Percentiles rank a stretch among this genome's conserved stretches.
Evolutionary conservation across 2,888 invertebrate species (phyloP).

Genomic region (Mimumesa dahlbomi): DNA sequence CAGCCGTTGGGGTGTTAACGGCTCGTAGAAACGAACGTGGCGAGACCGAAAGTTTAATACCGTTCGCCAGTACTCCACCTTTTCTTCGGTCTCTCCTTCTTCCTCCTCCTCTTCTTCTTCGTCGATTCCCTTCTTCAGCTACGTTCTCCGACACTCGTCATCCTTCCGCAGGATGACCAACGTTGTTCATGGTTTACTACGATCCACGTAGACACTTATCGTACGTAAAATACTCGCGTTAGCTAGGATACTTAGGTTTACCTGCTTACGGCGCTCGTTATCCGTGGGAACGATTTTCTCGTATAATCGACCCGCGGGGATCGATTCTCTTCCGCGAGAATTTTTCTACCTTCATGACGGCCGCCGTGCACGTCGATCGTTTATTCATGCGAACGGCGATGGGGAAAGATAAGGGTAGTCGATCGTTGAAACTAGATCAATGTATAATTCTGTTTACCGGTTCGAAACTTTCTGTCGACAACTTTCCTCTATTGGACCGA

Average conservation of each 20-base stretch:
- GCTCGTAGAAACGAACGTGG: conserved; percentile 46
- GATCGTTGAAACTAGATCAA: too few species aligned
- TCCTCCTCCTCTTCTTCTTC: conserved; percentile 5
- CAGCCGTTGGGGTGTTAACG: conserved; percentile 68
- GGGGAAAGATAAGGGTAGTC: too few species aligned
- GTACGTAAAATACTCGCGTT: conserved; percentile 1
- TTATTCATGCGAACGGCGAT: too few species aligned
- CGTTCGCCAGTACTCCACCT: conserved; percentile 27
- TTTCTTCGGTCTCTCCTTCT: neutral
- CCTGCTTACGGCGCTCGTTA: conserved; percentile 1
- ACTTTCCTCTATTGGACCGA: too few species aligned
- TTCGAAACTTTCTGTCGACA: too few species aligned
- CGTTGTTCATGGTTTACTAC: neutral
- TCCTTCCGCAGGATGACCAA: neutral
- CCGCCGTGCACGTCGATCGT: too few species aligned
- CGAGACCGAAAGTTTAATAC: conserved; percentile 53
- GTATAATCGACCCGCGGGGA: neutral
- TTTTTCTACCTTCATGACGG: neutral
- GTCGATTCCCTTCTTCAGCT: too few species aligned
- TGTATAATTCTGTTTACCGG: too few species aligned
- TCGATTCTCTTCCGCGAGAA: neutral
- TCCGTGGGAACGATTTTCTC: conserved; percentile 5
- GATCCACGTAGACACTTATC: neutral
- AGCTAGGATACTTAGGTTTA: conserved; percentile 1
- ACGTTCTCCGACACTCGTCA: neutral